A percentile compares a stretch with the other conserved stretches of the same genome.
Conservation (phyloP, 2,113 vertebrate genomes). For the Phoxinus phoxinus region DNA sequence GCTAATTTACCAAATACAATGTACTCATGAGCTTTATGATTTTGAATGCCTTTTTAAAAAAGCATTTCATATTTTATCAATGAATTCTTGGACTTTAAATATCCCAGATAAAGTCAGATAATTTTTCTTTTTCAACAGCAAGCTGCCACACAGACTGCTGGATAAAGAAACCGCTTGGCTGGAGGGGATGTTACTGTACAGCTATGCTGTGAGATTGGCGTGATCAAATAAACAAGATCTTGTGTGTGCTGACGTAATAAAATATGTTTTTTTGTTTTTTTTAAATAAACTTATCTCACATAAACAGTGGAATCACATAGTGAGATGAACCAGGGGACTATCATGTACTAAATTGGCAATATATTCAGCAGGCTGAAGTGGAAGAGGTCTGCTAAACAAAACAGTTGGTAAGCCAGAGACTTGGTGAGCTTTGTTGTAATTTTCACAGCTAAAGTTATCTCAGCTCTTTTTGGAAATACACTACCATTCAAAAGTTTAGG, state of each 20-base stretch:
- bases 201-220: conserved; percentile 58
- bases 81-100: conserved; percentile 45
- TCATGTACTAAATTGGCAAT: background rate
- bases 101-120: conserved; percentile 49
- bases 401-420: conserved; percentile 6
- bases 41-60: background rate
- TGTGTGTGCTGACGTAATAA: conserved; percentile 44
- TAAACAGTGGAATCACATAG: background rate
- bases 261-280: conserved; percentile 15
- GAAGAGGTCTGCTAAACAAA: background rate
- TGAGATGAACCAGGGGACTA: conserved; percentile 33
- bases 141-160: conserved; percentile 14
- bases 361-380: background rate
- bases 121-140: conserved; percentile 50
- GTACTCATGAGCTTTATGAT: background rate
- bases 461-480: background rate
- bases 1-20: background rate
- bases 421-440: conserved; percentile 11
- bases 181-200: background rate
- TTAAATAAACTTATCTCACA: conserved; percentile 12
- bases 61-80: conserved; percentile 21
- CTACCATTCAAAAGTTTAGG: background rate
- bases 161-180: conserved; percentile 44
- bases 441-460: conserved; percentile 4
- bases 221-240: conserved; percentile 57